A percentile compares a stretch with the other conserved stretches of the same genome.
These are phyloP conservation scores for Eumeta japonica DNA, from an alignment of 1,140 invertebrate species.

Conservation along the genomic window DNA sequence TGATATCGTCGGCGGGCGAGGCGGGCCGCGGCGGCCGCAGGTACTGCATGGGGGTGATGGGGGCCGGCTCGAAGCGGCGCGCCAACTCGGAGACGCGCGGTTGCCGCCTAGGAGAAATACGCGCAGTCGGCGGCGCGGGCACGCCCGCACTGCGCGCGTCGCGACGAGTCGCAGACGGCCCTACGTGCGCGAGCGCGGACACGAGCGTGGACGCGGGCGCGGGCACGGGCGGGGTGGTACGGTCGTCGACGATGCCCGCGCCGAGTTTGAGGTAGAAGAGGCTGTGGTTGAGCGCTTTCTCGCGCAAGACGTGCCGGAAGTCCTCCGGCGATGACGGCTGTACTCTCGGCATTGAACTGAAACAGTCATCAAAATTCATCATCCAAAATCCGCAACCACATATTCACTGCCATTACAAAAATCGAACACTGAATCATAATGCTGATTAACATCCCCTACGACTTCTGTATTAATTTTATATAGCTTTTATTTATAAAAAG, in stretches of 20 bases:
- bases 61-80: conserved; percentile 36
- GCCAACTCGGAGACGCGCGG: conserved; percentile 42
- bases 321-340: conserved; percentile 42
- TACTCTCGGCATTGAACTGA: conserved; percentile 45
- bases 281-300: conserved; percentile 52
- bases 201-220: conserved; percentile 17
- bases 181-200: conserved; percentile 25
- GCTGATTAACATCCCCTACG: too few relatives aligned
- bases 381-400: too few relatives aligned
- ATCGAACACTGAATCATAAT: too few relatives aligned
- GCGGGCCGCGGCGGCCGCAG: conserved; percentile 36
- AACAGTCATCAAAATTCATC: too few relatives aligned
- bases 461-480: too few relatives aligned
- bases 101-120: conserved; percentile 29
- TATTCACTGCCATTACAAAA: too few relatives aligned
- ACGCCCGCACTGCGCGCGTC: conserved; percentile 1
- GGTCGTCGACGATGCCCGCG: conserved; percentile 23
- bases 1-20: conserved; percentile 40
- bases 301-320: conserved; percentile 46
- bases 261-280: conserved; percentile 51
- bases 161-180: conserved; percentile 26
- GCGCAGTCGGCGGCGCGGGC: conserved; percentile 25
- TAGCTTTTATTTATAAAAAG: too few relatives aligned
- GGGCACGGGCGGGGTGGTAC: conserved; percentile 7
- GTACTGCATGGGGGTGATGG: conserved; percentile 43